These are phyloP conservation scores for Chitala chitala DNA, from an alignment of 2,113 vertebrate genomes.

Conservation along the genomic window DNA sequence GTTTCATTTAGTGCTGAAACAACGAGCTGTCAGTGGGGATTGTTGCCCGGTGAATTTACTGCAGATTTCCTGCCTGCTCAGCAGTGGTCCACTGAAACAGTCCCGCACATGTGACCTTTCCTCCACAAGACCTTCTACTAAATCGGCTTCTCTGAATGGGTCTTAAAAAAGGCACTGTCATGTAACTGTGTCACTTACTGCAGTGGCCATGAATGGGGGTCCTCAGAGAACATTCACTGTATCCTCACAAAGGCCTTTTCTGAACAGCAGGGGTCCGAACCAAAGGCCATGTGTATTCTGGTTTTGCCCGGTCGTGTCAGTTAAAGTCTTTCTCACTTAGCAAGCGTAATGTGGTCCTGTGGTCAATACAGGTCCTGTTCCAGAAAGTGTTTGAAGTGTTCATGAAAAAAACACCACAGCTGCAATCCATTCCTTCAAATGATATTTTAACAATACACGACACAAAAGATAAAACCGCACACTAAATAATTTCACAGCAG, in stretches of 20 bases:
- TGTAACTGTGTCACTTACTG: not conserved
- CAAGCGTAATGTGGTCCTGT: no score
- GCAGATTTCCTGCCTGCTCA: slow-evolving; percentile 4
- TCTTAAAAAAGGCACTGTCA: slow-evolving; percentile 2
- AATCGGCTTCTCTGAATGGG: slow-evolving; percentile 18
- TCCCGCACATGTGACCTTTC: slow-evolving; percentile 18
- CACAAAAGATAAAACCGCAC: no score
- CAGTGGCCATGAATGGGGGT: not conserved
- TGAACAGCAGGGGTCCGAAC: not conserved
- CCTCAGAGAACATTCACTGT: not conserved
- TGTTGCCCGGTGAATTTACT: slow-evolving; percentile 5
- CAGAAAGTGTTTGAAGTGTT: no score
- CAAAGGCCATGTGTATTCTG: not conserved
- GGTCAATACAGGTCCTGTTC: no score
- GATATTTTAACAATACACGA: no score
- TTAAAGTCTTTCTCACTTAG: no score
- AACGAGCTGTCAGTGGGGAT: slow-evolving; percentile 17
- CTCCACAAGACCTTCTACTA: slow-evolving; percentile 4
- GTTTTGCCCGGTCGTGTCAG: no score
- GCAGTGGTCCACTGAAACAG: not conserved
- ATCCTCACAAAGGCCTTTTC: not conserved
- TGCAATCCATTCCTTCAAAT: no score
- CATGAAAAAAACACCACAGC: no score
- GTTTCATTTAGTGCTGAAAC: slow-evolving; percentile 18
- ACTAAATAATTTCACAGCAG: no score